Evolutionary conservation across 64 coral and sea anemone genomes (phyloP), one percentile per base, ranked within the genome.

Genomic region (Montipora efflorescens): DNA sequence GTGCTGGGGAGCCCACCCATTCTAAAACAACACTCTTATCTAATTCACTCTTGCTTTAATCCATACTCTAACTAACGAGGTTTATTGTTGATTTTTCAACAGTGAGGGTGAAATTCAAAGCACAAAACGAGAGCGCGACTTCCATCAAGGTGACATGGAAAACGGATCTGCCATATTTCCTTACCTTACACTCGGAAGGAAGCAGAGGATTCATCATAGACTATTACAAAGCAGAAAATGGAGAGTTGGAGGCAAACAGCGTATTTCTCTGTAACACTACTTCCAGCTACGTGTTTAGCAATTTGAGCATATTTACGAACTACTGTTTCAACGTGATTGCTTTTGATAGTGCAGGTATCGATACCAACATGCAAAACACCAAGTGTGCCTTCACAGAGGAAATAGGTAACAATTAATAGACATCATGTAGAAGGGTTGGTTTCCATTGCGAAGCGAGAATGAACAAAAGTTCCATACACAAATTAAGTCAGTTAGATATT

Each of bases 101-200:
- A 86, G 82, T n/a, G 9, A 86, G 59, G 50, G 82, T 86, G n/a
- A 59, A 86, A 0, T 86, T 86, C 45, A 86, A 62, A 19, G 64
- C 82, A 49, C 46, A 71, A 5, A 86, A 86, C 66, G 1, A 86
- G 47, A 86, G 82, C 18, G 51, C 64, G 10, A 86, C 82, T 19
- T 86, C 82, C 50, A 70, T 86, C 46, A 18, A 47, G 46, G 45
- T 86, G 44, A 49, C 68, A 12, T 86, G 82, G 82, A 22, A 72
- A 2, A 13, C 12, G 18, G 14, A 8, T 8, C 15, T 71, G 3
- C 67, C 67, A 86, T 43, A 47, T 12, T 48, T 86, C 47, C 64
- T 68, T 7, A 70, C 47, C 2, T 13, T n/a, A 10, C 43, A n/a
- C 9, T 16, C 61, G 14, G 18, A 68, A 10, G 44, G 13, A 49